phyloP scores from a whole-genome alignment of 2,797 vertebrate genomes.

The Harpagifer antarcticus region DNA sequence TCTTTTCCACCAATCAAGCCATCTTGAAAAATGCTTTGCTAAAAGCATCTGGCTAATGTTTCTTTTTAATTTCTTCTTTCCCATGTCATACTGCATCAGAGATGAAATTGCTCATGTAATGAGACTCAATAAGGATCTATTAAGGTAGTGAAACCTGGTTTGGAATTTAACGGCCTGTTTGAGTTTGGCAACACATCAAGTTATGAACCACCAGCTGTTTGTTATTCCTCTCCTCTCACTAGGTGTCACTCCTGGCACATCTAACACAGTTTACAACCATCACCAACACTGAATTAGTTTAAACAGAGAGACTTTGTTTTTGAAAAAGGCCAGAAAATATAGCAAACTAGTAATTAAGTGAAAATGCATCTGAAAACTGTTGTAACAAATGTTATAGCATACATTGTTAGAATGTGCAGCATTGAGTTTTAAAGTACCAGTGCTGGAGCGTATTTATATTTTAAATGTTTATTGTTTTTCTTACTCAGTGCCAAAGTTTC shows the following conservation, averaged over 20 bases:
- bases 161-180: neutral
- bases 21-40: neutral
- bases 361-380: neutral
- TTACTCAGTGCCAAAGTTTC: slow-evolving; percentile 63
- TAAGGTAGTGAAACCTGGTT: neutral
- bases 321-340: neutral
- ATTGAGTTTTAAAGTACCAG: neutral
- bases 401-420: neutral
- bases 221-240: slow-evolving; percentile 40
- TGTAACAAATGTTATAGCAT: neutral
- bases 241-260: slow-evolving; percentile 68
- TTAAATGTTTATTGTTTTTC: slow-evolving; percentile 21
- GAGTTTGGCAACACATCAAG: slow-evolving; percentile 6
- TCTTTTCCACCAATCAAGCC: slow-evolving; percentile 1
- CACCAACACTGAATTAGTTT: neutral
- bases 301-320: neutral
- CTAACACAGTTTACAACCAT: neutral
- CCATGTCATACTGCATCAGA: neutral
- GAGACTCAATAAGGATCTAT: neutral
- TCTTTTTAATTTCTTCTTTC: slow-evolving; percentile 5
- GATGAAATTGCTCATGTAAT: neutral
- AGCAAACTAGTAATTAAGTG: neutral
- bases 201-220: slow-evolving; percentile 21
- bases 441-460: neutral
- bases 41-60: slow-evolving; percentile 12